Base-by-base conservation (phyloP, 2,113 vertebrate genomes). In the Malaclemys terrapin region DNA sequence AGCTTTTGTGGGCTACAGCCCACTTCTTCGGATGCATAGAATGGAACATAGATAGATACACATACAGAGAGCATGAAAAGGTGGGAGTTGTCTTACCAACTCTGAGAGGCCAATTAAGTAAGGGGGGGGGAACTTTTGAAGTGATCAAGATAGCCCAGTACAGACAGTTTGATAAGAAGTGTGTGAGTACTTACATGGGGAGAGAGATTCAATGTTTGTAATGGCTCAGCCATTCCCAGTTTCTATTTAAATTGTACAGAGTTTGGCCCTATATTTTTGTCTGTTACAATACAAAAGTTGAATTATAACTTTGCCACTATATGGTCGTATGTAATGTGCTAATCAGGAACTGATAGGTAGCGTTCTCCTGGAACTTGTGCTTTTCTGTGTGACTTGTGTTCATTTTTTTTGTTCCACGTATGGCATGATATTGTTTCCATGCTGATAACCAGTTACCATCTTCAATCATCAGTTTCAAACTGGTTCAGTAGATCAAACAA, bases 271-370 rank as follows among this genome's bases (percentile, higher is more conserved):
- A 69, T 69, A 69, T 76, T 76, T 45, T 45, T 45, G 6, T 25
- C 24, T 27, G 12, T 62, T 76, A 24, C 12, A 29, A 78, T 47
- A 78, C 42, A 78, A 47, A 47, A 45, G 13, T 25, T 47, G 42
- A 72, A 72, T 22, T 10, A 38, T 38, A 8, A 16, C 19, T 72
- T 72, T 72, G 16, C 35, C 4, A 65, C 31, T 65, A 19, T 38
- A 35, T 31, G n/a, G 9, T n/a, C 17, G 3, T 72, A 72, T 19
- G 17, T 20, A 38, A 38, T 38, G 8, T 72, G 9, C 22, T 79
- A 27, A 29, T 2, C 65, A 54, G 54, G 42, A 83, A 62, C 1
- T 2, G 54, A 3, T 2, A 2, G 49, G 0, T 20, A 65, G 24
- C 57, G 79, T 54, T n/a, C 14, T 3, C 13, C 27, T 3, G 29